Evolutionary conservation across 2,113 vertebrate genomes (phyloP), one percentile per base, ranked within the genome.

Genomic region (Oxygymnocypris stewartii): DNA sequence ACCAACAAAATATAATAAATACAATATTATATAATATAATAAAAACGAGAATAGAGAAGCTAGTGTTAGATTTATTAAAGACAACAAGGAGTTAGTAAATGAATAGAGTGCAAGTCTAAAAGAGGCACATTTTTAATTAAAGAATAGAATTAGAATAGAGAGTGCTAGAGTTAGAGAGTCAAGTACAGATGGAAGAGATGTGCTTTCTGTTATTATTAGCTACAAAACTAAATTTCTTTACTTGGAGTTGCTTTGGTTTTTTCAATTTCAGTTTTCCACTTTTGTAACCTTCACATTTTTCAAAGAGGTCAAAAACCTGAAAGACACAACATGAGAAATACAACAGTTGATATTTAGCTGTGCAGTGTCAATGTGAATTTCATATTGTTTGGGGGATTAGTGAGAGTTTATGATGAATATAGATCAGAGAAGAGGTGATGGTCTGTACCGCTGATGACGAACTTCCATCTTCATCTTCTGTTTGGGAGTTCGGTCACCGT

Each of bases 401-500:
- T 12, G 51, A 42, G 12, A 74, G 4, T 20, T 25, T 5, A 42
- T 25, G 7, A 75, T 2, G 13, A 63, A 44, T 18, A 37, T 42
- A 37, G 67, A 4, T 86, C 6, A 31, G 2, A 13, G 47, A 49
- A 13, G 28, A 20, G 42, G 6, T 25, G 49, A 79, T 84, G 31
- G 0, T 28, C 47, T 16, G 31, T 92, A 97, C 97, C 95, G 94
- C 1, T 96, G 89, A 82, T 97, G 96, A 4, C 96, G 95, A 79
- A 97, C 97, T 73, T 97, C 96, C 97, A 97, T 97, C 90, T 97
- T 97, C 97, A 97, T 97, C 89, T 97, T 97, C 90, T 97, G 97
- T 87, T 97, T 97, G 0, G 97, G 97, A 4, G 96, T 97, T 84
- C 96, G 94, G 87, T 97, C 97, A 6, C 97, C 97, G 0, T 97